These are phyloP conservation scores for Lordiphosa clarofinis DNA, from an alignment of 1,140 invertebrate genomes.

Conservation along the genomic window DNA sequence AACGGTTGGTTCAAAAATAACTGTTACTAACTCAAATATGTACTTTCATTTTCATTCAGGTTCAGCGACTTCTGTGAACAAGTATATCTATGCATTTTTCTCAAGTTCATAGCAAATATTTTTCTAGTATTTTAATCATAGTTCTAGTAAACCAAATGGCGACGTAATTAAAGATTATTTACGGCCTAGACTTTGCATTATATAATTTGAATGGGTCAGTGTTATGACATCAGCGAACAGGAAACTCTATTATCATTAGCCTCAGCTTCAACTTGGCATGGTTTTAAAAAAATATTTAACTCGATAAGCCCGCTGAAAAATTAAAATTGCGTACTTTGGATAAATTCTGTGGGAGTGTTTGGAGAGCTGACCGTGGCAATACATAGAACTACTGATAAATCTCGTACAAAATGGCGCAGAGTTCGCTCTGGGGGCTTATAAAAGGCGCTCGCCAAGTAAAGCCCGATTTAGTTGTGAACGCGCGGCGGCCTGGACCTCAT, in stretches of 20 bases:
- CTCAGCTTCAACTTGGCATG: conserved; percentile 55
- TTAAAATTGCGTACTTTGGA: conserved; percentile 27
- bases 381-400: conserved; percentile 31
- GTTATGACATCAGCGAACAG: conserved; percentile 31
- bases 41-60: not conserved
- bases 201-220: conserved; percentile 27
- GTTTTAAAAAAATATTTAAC: conserved; percentile 21
- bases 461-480: conserved; percentile 42
- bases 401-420: conserved; percentile 28
- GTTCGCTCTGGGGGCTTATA: conserved; percentile 35
- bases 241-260: conserved; percentile 26
- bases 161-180: conserved; percentile 27
- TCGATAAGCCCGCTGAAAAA: conserved; percentile 36
- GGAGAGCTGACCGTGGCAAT: conserved; percentile 18
- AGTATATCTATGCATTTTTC: no score
- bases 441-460: conserved; percentile 29
- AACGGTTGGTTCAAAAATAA: not conserved
- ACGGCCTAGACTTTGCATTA: conserved; percentile 15
- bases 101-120: conserved; percentile 30
- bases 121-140: conserved; percentile 23
- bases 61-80: no score
- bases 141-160: conserved; percentile 35
- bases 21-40: conserved; percentile 20
- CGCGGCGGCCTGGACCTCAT: conserved; percentile 22
- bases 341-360: conserved; percentile 17